Percentiles rank a stretch among this genome's conserved stretches.
Conservation (phyloP, 2,888 invertebrate species). For the Spodoptera exigua region DNA sequence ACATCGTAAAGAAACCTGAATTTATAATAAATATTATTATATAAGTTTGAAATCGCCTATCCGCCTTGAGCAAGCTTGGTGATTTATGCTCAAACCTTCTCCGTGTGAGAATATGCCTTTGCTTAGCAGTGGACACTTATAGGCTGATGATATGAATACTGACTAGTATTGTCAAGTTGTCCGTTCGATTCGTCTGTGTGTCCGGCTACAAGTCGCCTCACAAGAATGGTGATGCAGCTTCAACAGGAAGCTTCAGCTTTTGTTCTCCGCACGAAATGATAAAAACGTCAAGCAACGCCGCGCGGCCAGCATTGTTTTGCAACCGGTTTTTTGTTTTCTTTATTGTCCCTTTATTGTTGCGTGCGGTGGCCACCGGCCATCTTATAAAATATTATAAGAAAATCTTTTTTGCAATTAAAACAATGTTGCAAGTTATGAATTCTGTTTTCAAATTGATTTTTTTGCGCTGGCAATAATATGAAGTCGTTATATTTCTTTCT, state of each 20-base stretch:
- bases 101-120: too few relatives aligned
- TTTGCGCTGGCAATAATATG: conserved; percentile 55
- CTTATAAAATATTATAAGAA: conserved; percentile 58
- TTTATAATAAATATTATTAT: too few relatives aligned
- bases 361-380: conserved; percentile 64
- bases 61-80: too few relatives aligned
- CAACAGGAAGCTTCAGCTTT: conserved; percentile 88
- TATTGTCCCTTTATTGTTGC: conserved; percentile 77
- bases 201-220: conserved; percentile 70
- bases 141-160: too few relatives aligned
- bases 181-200: conserved; percentile 54
- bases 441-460: conserved; percentile 59
- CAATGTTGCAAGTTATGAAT: conserved; percentile 68
- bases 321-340: conserved; percentile 78
- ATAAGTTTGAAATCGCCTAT: too few relatives aligned
- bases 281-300: conserved; percentile 86
- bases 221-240: conserved; percentile 87
- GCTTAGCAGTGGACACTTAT: too few relatives aligned
- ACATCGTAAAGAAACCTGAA: too few relatives aligned
- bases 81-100: too few relatives aligned
- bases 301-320: conserved; percentile 83
- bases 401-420: conserved; percentile 63
- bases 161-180: conserved; percentile 5
- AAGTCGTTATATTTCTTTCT: conserved; percentile 60
- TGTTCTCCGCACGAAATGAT: conserved; percentile 86